Evolutionary conservation across 2,113 vertebrate genomes (phyloP).

Genomic region (Psittacara wagleri): DNA sequence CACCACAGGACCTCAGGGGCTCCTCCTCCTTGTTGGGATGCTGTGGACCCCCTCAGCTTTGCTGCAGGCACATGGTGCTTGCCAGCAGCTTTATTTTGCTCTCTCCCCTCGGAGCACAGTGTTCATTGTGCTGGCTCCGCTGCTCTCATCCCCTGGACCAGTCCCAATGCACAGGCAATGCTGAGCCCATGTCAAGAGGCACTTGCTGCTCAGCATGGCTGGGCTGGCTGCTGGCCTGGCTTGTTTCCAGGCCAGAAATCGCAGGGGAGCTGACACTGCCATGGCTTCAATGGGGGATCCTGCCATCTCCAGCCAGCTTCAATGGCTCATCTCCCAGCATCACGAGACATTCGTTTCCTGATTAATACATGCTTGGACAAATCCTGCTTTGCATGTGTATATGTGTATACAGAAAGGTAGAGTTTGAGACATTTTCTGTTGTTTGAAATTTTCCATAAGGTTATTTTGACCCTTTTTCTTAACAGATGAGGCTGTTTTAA

Average conservation of each 20-base stretch:
- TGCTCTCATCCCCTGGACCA: slow-evolving; percentile 24
- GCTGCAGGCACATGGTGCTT: neutral
- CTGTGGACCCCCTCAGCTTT: neutral
- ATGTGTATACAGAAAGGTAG: neutral
- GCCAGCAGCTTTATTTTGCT: slow-evolving; percentile 12
- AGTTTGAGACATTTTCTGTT: neutral
- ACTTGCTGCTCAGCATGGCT: neutral
- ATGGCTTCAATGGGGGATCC: neutral
- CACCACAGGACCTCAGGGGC: neutral
- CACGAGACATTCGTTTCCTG: neutral
- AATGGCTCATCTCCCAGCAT: neutral
- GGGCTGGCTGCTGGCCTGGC: slow-evolving; percentile 17
- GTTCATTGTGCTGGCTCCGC: fast-evolving
- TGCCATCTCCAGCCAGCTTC: neutral
- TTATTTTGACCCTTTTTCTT: neutral
- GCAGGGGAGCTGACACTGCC: neutral
- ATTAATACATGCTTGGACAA: neutral
- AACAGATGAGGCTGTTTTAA: neutral
- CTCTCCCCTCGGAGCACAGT: neutral
- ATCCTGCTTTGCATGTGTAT: neutral
- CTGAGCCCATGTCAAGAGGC: slow-evolving; percentile 28
- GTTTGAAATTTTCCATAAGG: neutral
- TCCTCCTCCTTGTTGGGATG: neutral
- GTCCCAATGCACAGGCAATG: neutral
- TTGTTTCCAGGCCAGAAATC: neutral